These are phyloP conservation scores for Eumerus sabulonum DNA, from an alignment of 2,888 invertebrate species.

Conservation along the genomic window DNA sequence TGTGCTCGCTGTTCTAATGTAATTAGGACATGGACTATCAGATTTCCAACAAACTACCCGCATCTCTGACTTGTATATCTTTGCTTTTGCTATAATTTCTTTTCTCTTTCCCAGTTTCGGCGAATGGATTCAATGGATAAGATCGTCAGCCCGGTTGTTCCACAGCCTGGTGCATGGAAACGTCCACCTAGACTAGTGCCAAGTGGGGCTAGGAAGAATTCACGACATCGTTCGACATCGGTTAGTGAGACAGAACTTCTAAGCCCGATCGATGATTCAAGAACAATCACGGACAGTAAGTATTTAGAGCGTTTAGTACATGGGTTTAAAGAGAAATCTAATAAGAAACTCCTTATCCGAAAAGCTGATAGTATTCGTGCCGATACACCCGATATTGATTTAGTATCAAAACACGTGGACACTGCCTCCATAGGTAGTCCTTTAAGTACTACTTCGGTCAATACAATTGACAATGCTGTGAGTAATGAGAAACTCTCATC, in stretches of 20 bases:
- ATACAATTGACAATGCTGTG: slow-evolving; percentile 34
- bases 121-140: slow-evolving; percentile 89
- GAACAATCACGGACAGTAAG: slow-evolving; percentile 70
- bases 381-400: slow-evolving; percentile 74
- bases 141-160: slow-evolving; percentile 94
- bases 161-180: slow-evolving; percentile 93
- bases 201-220: slow-evolving; percentile 75
- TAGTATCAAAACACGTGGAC: slow-evolving; percentile 36
- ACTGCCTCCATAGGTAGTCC: slow-evolving; percentile 51
- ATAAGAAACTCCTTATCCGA: background rate
- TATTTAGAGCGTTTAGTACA: slow-evolving; percentile 1
- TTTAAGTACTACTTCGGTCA: slow-evolving; percentile 46
- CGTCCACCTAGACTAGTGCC: slow-evolving; percentile 79
- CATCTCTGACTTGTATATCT: background rate
- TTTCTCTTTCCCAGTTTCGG: slow-evolving; percentile 80
- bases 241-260: slow-evolving; percentile 80
- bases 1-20: background rate
- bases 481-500: slow-evolving; percentile 29
- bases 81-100: slow-evolving; percentile 69
- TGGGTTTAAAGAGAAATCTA: background rate
- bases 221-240: slow-evolving; percentile 78
- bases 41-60: too few relatives aligned
- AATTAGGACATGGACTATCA: too few relatives aligned
- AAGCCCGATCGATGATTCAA: slow-evolving; percentile 78
- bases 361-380: slow-evolving; percentile 74